Evolutionary conservation across 30 jellyfish, hydroid and myxozoan genomes (phyloP), one percentile per base, ranked within the genome.

Genomic region (Aurelia aurita complex sp. Pacific): DNA sequence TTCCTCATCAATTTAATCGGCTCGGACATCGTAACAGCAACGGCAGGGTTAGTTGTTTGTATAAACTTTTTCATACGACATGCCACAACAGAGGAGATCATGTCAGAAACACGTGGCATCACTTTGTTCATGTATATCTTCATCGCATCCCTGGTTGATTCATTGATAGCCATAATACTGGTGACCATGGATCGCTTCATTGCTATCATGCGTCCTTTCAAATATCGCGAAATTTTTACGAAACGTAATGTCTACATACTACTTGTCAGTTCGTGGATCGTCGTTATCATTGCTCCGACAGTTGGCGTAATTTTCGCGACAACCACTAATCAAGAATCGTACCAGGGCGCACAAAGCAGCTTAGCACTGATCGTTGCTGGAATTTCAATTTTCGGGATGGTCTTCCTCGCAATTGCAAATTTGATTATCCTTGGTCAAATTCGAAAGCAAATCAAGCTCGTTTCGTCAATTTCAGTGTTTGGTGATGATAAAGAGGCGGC

Each of bases 401-500:
- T 69, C 14, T 82, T 82, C 51, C 91, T 82, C 46, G 77, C 72
- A 32, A 40, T 54, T 53, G 84, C 79, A 1, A 82, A 82, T 46
- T 10, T 73, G 69, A 43, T 82, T 18, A 82, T 82, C 36, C 59
- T 50, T 6, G 64, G 91, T 55, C 79, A 71, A 34, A 74, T 82
- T 67, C 91, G 85, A 8, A 69, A 71, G 34, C 91, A 82, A 42
- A 13, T 82, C 18, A 69, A 82, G 69, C 79, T 68, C 42, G 71
- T 67, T 9, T 69, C 91, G 29, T 51, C 84, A 18, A 61, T 82
- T 32, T 68, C 91, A 1, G 91, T 82, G 59, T 82, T 66, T 72
- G 84, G 81, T 36, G 60, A 82, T 51, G 91, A 82, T 62, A 40
- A 57, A 15, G 81, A 34, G 35, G 91, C 91, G 65, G 83, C 84